Base-by-base conservation (phyloP, 2,888 invertebrate species). In the Rambutsinella grinnellia region DNA sequence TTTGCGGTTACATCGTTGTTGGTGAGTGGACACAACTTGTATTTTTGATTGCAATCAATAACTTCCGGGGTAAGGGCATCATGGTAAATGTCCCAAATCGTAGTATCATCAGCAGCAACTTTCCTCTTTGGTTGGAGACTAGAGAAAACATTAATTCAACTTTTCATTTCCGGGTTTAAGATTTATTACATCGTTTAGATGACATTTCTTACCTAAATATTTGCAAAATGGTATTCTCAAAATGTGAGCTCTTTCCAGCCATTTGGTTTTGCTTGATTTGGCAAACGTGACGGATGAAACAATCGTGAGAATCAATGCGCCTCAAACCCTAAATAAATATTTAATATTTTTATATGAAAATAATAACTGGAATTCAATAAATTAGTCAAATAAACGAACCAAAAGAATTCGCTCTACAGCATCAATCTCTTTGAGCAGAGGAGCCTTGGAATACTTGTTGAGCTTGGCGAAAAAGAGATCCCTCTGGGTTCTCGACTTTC, bases 231-330 rank as follows among this genome's bases (percentile, higher is more conserved):
- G 74, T 71, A 17, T 72, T 62, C 44, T 81, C 81, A 65, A 60
- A 81, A 5, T 71, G 60, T 3, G 76, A 71, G 19, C 77, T 66
- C 61, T 72, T 75, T 24, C 78, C 79, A 36, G 75, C 54, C 47
- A 80, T 19, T 68, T 78, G 75, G 13, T 79, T 81, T 46, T 81
- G 81, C 23, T 81, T 80, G 54, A 81, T 69, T 61, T 80, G 79
- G 49, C 81, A 81, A 65, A 81, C 79, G 62, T 81, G 81, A n/a
- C 79, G 68, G 28, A 81, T 80, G 70, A 81, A 81, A 56, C 81
- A 81, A 47, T 81, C 81, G 54, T 81, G 81, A 10, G 81, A 80
- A 46, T 81, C 81, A 36, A 81, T 81, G 21, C 81, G 46, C 60
- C 81, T 63, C 26, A 81, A 61, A 5, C 81, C 81, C 81, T 81